Evolutionary conservation across 2,113 vertebrate genomes (phyloP).

Genomic region (Gymnocephalus cernua): DNA sequence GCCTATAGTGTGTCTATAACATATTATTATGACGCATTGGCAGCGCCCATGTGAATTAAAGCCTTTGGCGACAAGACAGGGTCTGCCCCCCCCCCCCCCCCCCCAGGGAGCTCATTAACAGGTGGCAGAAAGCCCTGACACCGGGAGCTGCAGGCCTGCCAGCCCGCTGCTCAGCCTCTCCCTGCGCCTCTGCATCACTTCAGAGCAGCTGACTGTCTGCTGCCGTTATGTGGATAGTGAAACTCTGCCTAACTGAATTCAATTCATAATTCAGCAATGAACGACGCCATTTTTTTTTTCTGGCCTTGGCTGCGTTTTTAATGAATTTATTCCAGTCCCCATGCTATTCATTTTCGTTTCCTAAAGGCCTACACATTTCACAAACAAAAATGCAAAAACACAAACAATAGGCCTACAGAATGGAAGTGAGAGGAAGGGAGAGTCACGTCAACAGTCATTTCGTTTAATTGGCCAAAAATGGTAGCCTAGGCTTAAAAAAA

Average conservation of each 20-base stretch:
- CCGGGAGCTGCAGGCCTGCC: slow-evolving; percentile 85
- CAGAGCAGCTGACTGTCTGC: slow-evolving; percentile 38
- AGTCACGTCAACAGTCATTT: slow-evolving; percentile 10
- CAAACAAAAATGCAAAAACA: too few species aligned
- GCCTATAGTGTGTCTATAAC: not conserved
- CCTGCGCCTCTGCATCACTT: slow-evolving; percentile 19
- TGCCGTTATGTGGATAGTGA: not conserved
- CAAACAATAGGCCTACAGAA: not conserved
- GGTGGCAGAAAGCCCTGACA: slow-evolving; percentile 87
- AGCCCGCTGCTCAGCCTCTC: slow-evolving; percentile 58
- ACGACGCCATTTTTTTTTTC: slow-evolving; percentile 8
- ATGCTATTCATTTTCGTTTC: slow-evolving; percentile 5
- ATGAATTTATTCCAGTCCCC: slow-evolving; percentile 8
- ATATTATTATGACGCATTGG: slow-evolving; percentile 25
- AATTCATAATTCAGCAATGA: slow-evolving; percentile 8
- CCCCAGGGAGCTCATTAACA: slow-evolving; percentile 91
- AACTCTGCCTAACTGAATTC: not conserved
- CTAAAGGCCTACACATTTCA: not conserved
- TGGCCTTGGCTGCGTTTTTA: slow-evolving; percentile 1
- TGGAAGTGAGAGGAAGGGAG: not conserved
- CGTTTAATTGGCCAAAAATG: slow-evolving; percentile 9
- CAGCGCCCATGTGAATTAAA: slow-evolving; percentile 55
- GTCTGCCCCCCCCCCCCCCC: slow-evolving; percentile 69
- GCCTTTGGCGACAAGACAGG: slow-evolving; percentile 63
- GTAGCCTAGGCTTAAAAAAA: not conserved